These are phyloP conservation scores for Microctenopoma lineatum DNA, from an alignment of 2,797 vertebrate genomes.

Conservation along the genomic window DNA sequence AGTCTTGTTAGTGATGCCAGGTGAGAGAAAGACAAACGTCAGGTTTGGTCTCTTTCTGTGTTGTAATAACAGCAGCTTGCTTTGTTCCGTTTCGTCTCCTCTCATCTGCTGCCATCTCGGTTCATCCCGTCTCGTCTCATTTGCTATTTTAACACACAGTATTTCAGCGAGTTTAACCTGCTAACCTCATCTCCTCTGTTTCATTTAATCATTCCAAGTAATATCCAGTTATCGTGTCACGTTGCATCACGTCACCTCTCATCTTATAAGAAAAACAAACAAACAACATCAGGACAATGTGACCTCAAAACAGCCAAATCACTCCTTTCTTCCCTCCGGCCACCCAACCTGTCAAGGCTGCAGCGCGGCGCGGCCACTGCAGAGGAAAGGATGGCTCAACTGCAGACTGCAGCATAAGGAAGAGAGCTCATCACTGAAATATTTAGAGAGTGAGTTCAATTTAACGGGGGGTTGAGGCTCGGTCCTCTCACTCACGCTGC, in stretches of 20 bases:
- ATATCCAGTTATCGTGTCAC: slow-evolving; percentile 1
- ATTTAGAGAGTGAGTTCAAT: slow-evolving; percentile 81
- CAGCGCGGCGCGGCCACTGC: slow-evolving; percentile 70
- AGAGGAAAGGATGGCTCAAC: slow-evolving; percentile 72
- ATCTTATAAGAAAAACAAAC: slow-evolving; percentile 58
- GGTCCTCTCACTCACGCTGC: slow-evolving; percentile 69
- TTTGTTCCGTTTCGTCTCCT: slow-evolving; percentile 30
- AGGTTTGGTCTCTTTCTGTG: slow-evolving; percentile 29
- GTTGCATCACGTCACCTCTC: slow-evolving; percentile 22
- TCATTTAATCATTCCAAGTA: not conserved
- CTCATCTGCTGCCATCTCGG: slow-evolving; percentile 35
- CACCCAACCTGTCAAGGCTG: slow-evolving; percentile 77
- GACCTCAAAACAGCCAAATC: slow-evolving; percentile 76
- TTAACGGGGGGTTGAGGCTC: slow-evolving; percentile 64
- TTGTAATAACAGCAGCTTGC: slow-evolving; percentile 25
- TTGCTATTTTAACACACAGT: slow-evolving; percentile 30
- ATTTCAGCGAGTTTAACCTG: slow-evolving; percentile 29
- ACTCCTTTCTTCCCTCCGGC: slow-evolving; percentile 64
- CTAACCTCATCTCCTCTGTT: slow-evolving; percentile 19
- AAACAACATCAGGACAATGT: slow-evolving; percentile 62
- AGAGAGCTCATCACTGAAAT: slow-evolving; percentile 81
- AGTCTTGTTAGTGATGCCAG: slow-evolving; percentile 35
- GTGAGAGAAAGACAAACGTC: slow-evolving; percentile 8
- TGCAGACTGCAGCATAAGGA: slow-evolving; percentile 76
- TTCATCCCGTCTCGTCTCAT: slow-evolving; percentile 46